Conservation (phyloP, 1,140 invertebrate species). For the Nasonia vitripennis region DNA sequence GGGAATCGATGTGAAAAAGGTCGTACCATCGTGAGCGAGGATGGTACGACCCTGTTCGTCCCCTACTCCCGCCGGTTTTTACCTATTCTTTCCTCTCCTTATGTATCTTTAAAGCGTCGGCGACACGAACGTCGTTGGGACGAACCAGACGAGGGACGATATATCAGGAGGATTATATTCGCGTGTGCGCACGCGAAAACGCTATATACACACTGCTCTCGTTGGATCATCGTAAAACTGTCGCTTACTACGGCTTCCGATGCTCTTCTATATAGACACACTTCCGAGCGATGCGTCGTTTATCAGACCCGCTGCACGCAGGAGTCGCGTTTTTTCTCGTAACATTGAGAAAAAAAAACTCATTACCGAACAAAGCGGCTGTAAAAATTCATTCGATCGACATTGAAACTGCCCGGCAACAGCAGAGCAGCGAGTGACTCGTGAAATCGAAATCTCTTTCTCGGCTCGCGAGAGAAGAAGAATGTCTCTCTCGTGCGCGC, state of each 20-base stretch:
- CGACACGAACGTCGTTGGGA: not conserved
- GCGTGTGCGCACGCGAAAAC: not conserved
- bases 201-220: not conserved
- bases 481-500: not conserved
- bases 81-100: not conserved
- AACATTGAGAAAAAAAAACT: no score
- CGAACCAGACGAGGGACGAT: not conserved
- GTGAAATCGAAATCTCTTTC: constrained; percentile 4
- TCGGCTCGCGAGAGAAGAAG: not conserved
- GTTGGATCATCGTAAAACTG: not conserved
- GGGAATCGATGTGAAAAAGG: not conserved
- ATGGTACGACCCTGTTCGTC: constrained; percentile 28
- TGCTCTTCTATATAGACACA: no score
- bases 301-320: not conserved
- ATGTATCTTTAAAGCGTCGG: not conserved
- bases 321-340: no score
- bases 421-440: not conserved
- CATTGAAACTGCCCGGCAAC: not conserved
- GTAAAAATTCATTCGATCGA: not conserved
- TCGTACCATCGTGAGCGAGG: not conserved
- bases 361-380: not conserved
- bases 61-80: not conserved
- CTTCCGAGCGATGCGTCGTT: not conserved
- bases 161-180: not conserved
- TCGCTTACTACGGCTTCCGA: not conserved